Conservation (phyloP, 2,113 vertebrate species). For the Ceyx cyanopectus region DNA sequence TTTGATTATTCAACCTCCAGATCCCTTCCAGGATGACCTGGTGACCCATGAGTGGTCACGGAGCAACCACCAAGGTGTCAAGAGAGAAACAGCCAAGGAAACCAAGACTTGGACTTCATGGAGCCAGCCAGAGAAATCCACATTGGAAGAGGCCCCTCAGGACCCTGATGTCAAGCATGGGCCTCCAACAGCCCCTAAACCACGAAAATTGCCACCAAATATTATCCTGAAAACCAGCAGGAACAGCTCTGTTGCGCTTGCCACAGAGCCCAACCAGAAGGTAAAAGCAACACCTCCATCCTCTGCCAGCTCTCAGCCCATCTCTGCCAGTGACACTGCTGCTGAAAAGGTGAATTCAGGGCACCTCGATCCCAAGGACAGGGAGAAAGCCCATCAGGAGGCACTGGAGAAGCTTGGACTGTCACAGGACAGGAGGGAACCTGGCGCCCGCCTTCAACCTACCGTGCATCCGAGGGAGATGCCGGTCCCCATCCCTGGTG, state of each 20-base stretch:
- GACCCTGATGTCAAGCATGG: conserved; percentile 41
- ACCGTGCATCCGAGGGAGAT: background rate
- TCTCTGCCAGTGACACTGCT: conserved; percentile 27
- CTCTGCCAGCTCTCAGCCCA: background rate
- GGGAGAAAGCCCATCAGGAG: conserved; percentile 81
- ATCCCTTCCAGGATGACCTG: conserved; percentile 60
- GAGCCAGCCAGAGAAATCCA: background rate
- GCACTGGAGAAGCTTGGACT: conserved; percentile 91
- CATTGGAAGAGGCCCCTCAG: background rate
- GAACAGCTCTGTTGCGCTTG: background rate
- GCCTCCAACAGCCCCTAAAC: conserved; percentile 86
- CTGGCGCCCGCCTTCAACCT: conserved; percentile 19
- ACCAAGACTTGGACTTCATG: background rate
- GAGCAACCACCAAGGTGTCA: background rate
- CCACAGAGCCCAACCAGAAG: background rate
- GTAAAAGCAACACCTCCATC: background rate
- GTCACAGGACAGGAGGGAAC: conserved; percentile 68
- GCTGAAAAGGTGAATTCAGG: background rate
- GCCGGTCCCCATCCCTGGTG: background rate
- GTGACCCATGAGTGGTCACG: background rate
- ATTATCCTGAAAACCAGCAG: conserved; percentile 83
- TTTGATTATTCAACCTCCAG: conserved; percentile 56
- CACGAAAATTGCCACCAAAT: conserved; percentile 77
- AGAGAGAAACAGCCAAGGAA: background rate
- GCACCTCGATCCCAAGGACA: conserved; percentile 62